These are phyloP conservation scores for Schizotus pectinicornis DNA, from an alignment of 2,888 invertebrate species.

Conservation along the genomic window DNA sequence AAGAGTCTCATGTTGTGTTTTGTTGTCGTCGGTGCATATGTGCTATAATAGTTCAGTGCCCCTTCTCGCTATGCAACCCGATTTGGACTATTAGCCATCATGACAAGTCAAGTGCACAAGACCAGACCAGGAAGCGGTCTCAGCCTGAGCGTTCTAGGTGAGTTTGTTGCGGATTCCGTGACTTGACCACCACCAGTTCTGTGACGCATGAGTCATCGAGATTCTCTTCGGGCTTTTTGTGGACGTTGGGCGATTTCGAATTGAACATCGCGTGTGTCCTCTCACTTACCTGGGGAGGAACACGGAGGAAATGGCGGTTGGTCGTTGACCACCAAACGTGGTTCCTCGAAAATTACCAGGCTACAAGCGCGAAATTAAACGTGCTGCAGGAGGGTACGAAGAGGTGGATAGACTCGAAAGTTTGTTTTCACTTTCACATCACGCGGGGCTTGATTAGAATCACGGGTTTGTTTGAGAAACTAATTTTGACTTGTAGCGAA, in stretches of 20 bases:
- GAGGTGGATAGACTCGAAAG: too few species aligned
- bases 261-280: constrained; percentile 8
- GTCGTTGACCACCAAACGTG: neutral
- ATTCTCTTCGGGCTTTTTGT: neutral
- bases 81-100: constrained; percentile 29
- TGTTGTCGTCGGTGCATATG: constrained; percentile 12
- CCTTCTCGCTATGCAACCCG: constrained; percentile 25
- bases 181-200: constrained; percentile 29
- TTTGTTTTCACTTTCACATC: too few species aligned
- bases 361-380: too few species aligned
- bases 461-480: too few species aligned
- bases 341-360: too few species aligned
- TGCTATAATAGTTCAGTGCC: constrained; percentile 29
- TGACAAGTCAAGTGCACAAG: constrained; percentile 46
- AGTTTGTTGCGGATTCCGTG: constrained; percentile 42
- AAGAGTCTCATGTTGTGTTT: too few species aligned
- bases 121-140: constrained; percentile 57
- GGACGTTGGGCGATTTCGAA: constrained; percentile 7
- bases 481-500: too few species aligned
- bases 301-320: neutral
- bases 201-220: neutral
- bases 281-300: neutral
- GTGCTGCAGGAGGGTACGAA: too few species aligned
- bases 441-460: too few species aligned
- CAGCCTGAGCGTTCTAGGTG: constrained; percentile 60